Percentiles rank a stretch among this genome's conserved stretches.
Conservation (phyloP, 2,113 vertebrate species). For the Prolemur simus region DNA sequence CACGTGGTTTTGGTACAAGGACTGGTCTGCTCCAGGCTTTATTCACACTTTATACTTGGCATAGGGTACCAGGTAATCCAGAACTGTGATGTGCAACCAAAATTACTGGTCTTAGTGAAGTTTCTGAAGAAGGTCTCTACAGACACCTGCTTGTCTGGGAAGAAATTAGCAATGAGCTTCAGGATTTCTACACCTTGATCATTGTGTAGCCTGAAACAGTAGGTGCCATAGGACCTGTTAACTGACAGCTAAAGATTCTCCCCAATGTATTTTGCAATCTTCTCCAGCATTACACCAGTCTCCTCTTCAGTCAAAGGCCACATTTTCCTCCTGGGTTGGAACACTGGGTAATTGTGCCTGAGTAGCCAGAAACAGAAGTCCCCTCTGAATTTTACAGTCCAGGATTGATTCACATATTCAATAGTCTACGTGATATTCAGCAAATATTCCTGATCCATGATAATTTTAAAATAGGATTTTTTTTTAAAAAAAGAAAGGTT, state of each 20-base stretch:
- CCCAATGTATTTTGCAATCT: neutral
- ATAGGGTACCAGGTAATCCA: conserved; percentile 92
- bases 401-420: neutral
- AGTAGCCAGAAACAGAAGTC: neutral
- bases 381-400: neutral
- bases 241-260: neutral
- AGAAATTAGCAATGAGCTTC: conserved; percentile 60
- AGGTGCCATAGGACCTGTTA: neutral
- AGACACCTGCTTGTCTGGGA: conserved; percentile 71
- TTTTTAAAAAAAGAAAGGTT: no score
- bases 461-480: neutral
- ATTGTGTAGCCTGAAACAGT: neutral
- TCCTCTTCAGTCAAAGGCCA: neutral
- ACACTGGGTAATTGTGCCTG: neutral
- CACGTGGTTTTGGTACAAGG: conserved; percentile 93
- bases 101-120: conserved; percentile 93
- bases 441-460: neutral
- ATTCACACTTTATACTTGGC: conserved; percentile 96
- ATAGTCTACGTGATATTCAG: neutral
- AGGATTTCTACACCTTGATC: neutral
- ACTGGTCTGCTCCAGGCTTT: conserved; percentile 93
- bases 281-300: neutral
- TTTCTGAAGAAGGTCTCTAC: conserved; percentile 94
- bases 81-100: conserved; percentile 90
- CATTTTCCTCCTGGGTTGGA: neutral